Evolutionary conservation across 1,140 invertebrate genomes (phyloP).

Genomic region (Zaprionus taronus): DNA sequence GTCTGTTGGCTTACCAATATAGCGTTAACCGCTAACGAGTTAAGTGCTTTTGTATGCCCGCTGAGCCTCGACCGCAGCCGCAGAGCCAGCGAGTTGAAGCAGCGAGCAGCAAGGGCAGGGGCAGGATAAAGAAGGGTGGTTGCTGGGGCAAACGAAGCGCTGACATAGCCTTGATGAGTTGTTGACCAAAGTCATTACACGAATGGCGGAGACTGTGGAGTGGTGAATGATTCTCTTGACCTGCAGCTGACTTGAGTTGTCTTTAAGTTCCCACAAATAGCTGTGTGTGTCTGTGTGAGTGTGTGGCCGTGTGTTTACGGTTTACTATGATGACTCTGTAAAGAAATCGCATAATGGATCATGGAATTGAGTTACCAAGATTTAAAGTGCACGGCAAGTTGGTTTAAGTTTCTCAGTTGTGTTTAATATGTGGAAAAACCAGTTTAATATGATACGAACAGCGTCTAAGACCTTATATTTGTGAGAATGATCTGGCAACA

Average conservation of each 20-base stretch:
- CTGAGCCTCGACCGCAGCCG: constrained; percentile 58
- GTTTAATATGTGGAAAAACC: not conserved
- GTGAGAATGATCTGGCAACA: too few species aligned
- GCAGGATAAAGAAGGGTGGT: not conserved
- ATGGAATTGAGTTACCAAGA: constrained; percentile 41
- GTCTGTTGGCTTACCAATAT: constrained; percentile 72
- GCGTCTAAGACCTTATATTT: too few species aligned
- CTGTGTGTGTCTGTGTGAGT: constrained; percentile 34
- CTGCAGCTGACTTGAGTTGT: constrained; percentile 50
- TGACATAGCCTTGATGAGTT: constrained; percentile 77
- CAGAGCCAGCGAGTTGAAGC: constrained; percentile 10
- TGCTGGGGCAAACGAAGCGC: not conserved
- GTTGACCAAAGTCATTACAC: constrained; percentile 80
- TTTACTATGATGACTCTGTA: constrained; percentile 37
- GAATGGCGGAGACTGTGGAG: constrained; percentile 41
- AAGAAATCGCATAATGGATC: constrained; percentile 36
- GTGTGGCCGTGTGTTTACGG: constrained; percentile 24
- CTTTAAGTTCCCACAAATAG: constrained; percentile 51
- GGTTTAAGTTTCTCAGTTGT: not conserved
- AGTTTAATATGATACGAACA: not conserved
- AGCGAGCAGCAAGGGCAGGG: not conserved
- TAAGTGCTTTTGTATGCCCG: constrained; percentile 73
- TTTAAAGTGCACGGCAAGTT: constrained; percentile 7
- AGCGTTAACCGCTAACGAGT: constrained; percentile 80
- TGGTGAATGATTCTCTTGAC: constrained; percentile 55